Conservation (phyloP, 1,140 invertebrate genomes). For the Kradibia gibbosae region DNA sequence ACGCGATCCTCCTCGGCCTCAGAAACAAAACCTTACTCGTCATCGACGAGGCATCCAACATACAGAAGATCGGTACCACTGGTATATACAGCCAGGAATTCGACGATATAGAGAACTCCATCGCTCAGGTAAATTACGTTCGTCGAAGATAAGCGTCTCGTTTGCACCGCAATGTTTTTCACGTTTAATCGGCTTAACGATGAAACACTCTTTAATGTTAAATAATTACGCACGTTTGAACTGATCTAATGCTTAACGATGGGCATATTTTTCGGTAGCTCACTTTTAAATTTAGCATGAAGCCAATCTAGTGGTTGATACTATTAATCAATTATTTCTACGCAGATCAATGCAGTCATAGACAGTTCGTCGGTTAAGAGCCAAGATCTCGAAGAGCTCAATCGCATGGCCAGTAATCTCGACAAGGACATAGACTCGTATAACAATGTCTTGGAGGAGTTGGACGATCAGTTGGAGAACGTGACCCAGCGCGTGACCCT, state of each 20-base stretch:
- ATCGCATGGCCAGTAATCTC: slow-evolving; percentile 74
- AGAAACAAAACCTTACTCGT: slow-evolving; percentile 81
- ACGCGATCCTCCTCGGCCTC: slow-evolving; percentile 85
- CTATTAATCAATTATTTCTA: too few species aligned
- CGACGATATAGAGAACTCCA: slow-evolving; percentile 88
- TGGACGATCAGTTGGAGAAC: slow-evolving; percentile 80
- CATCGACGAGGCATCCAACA: slow-evolving; percentile 89
- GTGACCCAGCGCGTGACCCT: slow-evolving; percentile 85
- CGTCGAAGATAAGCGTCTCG: neutral
- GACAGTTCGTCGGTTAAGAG: slow-evolving; percentile 82
- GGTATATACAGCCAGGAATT: slow-evolving; percentile 96
- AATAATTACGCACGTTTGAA: too few species aligned
- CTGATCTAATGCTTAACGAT: too few species aligned
- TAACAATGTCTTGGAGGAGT: slow-evolving; percentile 74
- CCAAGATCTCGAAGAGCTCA: slow-evolving; percentile 81
- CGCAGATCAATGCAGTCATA: slow-evolving; percentile 80
- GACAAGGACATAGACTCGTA: slow-evolving; percentile 73
- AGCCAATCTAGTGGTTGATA: too few species aligned
- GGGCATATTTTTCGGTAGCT: too few species aligned
- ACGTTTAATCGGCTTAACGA: too few species aligned
- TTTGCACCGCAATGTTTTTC: too few species aligned
- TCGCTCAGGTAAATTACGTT: slow-evolving; percentile 75
- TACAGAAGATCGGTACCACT: slow-evolving; percentile 92
- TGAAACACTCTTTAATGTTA: too few species aligned
- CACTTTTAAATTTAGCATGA: too few species aligned